Percentiles rank a stretch among this genome's conserved stretches.
Evolutionary conservation across 2,113 vertebrate genomes (phyloP).

Genomic region (Corydoras sp.): DNA sequence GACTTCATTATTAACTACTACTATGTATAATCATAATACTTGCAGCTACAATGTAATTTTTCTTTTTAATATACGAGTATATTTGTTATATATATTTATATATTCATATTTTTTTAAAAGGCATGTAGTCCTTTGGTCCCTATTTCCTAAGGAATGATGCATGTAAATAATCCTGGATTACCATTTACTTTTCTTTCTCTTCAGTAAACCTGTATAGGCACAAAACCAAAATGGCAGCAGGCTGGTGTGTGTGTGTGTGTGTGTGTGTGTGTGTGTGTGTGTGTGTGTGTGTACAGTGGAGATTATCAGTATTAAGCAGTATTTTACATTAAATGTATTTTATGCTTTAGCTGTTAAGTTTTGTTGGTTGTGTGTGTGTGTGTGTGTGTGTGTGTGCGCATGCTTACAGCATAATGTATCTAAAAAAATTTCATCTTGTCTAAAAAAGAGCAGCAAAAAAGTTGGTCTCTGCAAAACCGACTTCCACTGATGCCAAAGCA

Average conservation of each 20-base stretch:
- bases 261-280: conserved; percentile 40
- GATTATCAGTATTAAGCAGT: conserved; percentile 19
- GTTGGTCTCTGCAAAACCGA: conserved; percentile 73
- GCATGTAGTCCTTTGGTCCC: conserved; percentile 79
- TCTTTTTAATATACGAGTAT: conserved; percentile 52
- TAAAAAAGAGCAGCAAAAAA: conserved; percentile 76
- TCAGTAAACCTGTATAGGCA: conserved; percentile 75
- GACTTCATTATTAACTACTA: conserved; percentile 64
- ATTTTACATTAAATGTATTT: conserved; percentile 50
- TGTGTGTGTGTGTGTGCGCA: conserved; percentile 59
- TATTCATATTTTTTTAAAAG: conserved; percentile 76
- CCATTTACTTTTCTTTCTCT: conserved; percentile 54
- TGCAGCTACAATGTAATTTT: conserved; percentile 75
- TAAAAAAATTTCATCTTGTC: conserved; percentile 67
- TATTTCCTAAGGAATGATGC: conserved; percentile 81
- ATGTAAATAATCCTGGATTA: conserved; percentile 78
- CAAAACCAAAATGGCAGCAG: conserved; percentile 78
- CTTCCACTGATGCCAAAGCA: conserved; percentile 67
- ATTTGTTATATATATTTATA: conserved; percentile 55
- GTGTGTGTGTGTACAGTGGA: conserved; percentile 11
- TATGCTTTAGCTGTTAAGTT: conserved; percentile 30
- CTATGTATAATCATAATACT: conserved; percentile 67
- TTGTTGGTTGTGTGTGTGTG: conserved; percentile 23
- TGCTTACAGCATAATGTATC: conserved; percentile 76
- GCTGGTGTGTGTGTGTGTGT: conserved; percentile 69